These are phyloP conservation scores for Calliopum simillimum DNA, from an alignment of 2,888 invertebrate genomes.

Conservation along the genomic window DNA sequence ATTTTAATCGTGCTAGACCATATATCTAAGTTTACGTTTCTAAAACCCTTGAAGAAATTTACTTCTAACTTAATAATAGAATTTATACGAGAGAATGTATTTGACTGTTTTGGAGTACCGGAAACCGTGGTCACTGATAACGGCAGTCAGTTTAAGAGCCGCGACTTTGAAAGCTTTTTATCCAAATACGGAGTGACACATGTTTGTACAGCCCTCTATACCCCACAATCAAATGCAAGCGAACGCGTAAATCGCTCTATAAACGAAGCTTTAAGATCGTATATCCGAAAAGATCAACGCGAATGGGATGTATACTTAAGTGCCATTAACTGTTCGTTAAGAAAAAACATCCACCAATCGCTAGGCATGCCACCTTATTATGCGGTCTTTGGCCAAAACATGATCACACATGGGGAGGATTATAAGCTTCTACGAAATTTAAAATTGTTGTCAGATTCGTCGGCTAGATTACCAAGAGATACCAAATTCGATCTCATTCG, in stretches of 20 bases:
- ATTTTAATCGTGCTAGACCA: conserved; percentile 16
- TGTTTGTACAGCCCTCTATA: conserved; percentile 32
- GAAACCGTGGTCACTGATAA: conserved; percentile 21
- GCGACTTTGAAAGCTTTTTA: conserved; percentile 27
- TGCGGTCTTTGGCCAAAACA: conserved; percentile 12
- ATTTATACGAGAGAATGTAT: not conserved
- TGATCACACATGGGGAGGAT: conserved; percentile 11
- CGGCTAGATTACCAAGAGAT: too few species aligned
- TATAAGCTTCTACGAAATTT: conserved; percentile 16
- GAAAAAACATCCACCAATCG: conserved; percentile 33
- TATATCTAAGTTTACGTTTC: conserved; percentile 34
- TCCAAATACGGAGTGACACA: conserved; percentile 25
- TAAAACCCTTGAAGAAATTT: conserved; percentile 5
- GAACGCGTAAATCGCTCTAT: conserved; percentile 26
- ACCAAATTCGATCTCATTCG: conserved; percentile 11
- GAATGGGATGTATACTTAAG: conserved; percentile 34
- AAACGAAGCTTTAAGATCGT: conserved; percentile 27
- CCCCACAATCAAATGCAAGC: conserved; percentile 34
- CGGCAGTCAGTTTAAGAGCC: conserved; percentile 34
- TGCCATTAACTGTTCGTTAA: conserved; percentile 29
- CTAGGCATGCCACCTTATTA: conserved; percentile 4
- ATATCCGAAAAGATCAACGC: conserved; percentile 34
- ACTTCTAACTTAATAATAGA: not conserved
- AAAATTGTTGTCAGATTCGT: too few species aligned
- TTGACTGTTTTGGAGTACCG: conserved; percentile 1